Evolutionary conservation across 2,888 invertebrate genomes (phyloP).

Genomic region (Sipha maydis): DNA sequence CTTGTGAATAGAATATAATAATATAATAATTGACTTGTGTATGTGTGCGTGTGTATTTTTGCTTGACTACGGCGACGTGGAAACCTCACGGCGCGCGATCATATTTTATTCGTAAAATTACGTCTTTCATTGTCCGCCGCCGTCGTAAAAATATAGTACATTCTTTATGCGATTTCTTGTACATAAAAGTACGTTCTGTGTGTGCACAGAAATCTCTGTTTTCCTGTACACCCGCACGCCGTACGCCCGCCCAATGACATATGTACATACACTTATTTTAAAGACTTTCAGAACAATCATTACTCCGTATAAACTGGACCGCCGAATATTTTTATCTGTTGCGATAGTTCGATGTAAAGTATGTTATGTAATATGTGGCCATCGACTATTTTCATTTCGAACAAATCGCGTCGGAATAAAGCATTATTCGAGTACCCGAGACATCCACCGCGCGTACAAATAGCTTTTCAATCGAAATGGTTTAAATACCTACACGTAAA

Average conservation of each 20-base stretch:
- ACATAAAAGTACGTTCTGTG: not conserved
- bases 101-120: slow-evolving; percentile 15
- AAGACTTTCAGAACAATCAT: not conserved
- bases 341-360: not conserved
- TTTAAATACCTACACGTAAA: slow-evolving; percentile 30
- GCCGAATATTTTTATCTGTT: not conserved
- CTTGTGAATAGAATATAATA: not conserved
- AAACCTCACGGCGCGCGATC: not conserved
- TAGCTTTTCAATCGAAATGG: not conserved
- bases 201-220: not conserved
- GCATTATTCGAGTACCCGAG: not conserved
- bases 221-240: not conserved
- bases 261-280: not conserved
- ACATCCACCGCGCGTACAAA: not conserved
- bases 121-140: slow-evolving; percentile 6
- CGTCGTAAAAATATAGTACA: slow-evolving; percentile 10
- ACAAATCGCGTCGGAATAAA: not conserved
- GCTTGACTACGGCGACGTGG: not conserved
- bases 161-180: slow-evolving; percentile 1
- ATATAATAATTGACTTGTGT: slow-evolving; percentile 15
- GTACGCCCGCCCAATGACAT: not conserved
- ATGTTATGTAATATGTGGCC: not conserved
- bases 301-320: not conserved
- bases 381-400: not conserved
- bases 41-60: not conserved